Evolutionary conservation across 2,797 vertebrate species (phyloP), one percentile per base, ranked within the genome.

Genomic region (Nasua narica): DNA sequence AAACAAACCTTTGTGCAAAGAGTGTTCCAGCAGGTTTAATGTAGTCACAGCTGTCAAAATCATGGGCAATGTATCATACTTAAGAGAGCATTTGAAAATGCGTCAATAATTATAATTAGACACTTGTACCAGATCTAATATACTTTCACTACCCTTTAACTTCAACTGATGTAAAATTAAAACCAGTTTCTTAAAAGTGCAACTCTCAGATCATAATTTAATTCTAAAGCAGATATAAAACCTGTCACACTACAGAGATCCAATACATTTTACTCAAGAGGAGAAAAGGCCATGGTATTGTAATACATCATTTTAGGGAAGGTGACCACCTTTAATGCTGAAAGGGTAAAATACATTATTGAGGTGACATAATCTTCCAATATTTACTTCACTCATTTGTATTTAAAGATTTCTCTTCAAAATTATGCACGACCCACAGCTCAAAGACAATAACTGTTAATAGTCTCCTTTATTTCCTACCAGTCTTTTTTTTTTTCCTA

Each of bases 41-140:
- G 84, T 25, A 97, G 97, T 88, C 95, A 91, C 69, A 92, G 43
- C 65, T 87, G 72, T 91, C 67, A 95, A 97, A 90, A 95, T 65
- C 90, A 90, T 8, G 43, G 93, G 79, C 69, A 74, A 72, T 27
- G 48, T 29, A 97, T 96, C 94, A 95, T 84, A 95, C 87, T 94
- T 96, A 95, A 96, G 37, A 95, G 69, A 90, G 84, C 77, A 40
- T 97, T 96, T 96, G 92, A 95, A 96, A 97, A 97, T 96, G 78
- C 32, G 78, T 97, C 97, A 93, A 93, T 89, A 95, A 91, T 95
- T 98, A 97, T 87, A 84, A 40, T 86, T 78, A 97, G 84, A 69
- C 83, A 97, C 93, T 86, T 60, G 84, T 79, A 96, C 60, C 40
- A 95, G 40, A 92, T 82, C 95, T 96, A 97, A 97, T 95, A 92